A percentile compares a stretch with the other conserved stretches of the same genome.
These are phyloP conservation scores for Formica exsecta DNA, from an alignment of 1,140 invertebrate species.

Conservation along the genomic window DNA sequence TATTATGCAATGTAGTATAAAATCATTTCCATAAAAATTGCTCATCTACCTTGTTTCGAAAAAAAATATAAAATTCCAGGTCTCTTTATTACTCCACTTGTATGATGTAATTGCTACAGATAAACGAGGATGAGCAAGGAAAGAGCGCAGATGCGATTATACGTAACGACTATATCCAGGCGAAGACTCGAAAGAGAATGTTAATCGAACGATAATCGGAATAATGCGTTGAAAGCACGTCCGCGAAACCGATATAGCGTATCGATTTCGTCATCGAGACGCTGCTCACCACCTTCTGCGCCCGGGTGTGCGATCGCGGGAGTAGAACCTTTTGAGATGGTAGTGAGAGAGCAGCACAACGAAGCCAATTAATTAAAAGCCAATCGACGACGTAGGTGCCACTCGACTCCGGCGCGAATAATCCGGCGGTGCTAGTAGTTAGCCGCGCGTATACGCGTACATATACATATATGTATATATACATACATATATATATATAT, in stretches of 20 bases:
- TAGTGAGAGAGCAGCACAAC: constrained; percentile 11
- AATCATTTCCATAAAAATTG: neutral
- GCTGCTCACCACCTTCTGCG: neutral
- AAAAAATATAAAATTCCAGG: neutral
- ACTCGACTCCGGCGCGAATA: constrained; percentile 43
- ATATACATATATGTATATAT: neutral
- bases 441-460: constrained; percentile 9
- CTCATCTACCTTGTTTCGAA: neutral
- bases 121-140: neutral
- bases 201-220: constrained; percentile 43
- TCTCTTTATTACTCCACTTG: neutral
- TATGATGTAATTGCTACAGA: neutral
- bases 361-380: constrained; percentile 77
- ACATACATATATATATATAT: neutral
- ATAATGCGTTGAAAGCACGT: constrained; percentile 33
- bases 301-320: neutral
- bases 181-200: neutral
- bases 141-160: neutral
- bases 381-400: constrained; percentile 64
- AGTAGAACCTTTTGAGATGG: constrained; percentile 21
- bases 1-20: neutral
- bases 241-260: neutral
- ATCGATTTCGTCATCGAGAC: constrained; percentile 26
- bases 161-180: neutral
- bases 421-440: constrained; percentile 30